Evolutionary conservation across 2,113 vertebrate species (phyloP), one percentile per base, ranked within the genome.

Genomic region (Apus apus): DNA sequence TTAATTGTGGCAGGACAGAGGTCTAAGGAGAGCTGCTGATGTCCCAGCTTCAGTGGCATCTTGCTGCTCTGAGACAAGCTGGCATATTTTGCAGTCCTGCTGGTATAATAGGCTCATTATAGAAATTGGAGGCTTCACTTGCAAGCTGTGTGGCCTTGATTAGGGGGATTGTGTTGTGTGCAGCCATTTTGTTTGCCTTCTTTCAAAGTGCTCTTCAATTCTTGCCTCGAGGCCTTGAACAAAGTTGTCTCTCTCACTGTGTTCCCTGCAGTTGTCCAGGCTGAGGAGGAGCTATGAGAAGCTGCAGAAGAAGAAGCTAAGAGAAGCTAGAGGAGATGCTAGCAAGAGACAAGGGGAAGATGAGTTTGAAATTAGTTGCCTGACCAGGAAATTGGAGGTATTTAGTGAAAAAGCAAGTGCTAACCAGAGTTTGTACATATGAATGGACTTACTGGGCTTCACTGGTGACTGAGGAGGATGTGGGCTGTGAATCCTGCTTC

Each of bases 221-320:
- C 73, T 57, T 90, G 85, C 83, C 27, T 32, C 46, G 60, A 13
- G 77, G 51, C 26, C 71, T 81, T 45, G 27, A 83, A 38, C 70
- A 68, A 62, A 51, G 26, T 79, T 86, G 7, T 72, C 22, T 82
- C 22, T 72, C 68, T 89, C 75, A 45, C 91, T 94, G 73, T 79
- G 29, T 97, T 84, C 92, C 34, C 78, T 96, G 72, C 96, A 99
- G 99, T 96, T 99, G 89, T 97, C 98, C 70, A 98, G 97, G 94
- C 96, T 99, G 94, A 99, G 98, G 92, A 99, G 97, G 97, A 99
- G 98, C 97, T 99, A 99, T 94, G 98, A 99, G 96, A 99, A 99
- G 94, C 98, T 99, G 75, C 99, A 99, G 96, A 98, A 97, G 90
- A 99, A 98, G 89, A 98, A 98, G 26, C 43, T 98, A 36, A 98